These are phyloP conservation scores for Alloscopus bannaensis DNA, from an alignment of 2,888 invertebrate genomes.

Conservation along the genomic window DNA sequence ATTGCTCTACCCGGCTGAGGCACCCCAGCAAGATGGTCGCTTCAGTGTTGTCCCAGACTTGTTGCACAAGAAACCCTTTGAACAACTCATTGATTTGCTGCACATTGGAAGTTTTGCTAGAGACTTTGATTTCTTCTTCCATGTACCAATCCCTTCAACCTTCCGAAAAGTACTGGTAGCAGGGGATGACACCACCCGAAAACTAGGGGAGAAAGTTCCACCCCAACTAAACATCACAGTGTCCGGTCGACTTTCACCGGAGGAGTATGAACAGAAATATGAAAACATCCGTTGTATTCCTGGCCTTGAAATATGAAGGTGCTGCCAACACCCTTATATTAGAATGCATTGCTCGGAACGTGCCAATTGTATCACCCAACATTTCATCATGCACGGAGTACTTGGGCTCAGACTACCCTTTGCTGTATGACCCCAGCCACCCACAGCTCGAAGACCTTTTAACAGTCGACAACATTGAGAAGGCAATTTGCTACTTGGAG, in stretches of 20 bases:
- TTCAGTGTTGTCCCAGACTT: conserved; percentile 25
- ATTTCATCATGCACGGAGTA: conserved; percentile 52
- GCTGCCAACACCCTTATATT: conserved; percentile 63
- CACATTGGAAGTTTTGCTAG: conserved; percentile 62
- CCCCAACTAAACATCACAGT: conserved; percentile 35
- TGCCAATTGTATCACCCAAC: conserved; percentile 52
- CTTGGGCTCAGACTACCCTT: conserved; percentile 55
- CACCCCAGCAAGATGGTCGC: background rate
- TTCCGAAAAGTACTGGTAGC: conserved; percentile 55
- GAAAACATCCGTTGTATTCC: conserved; percentile 41
- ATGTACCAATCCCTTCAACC: conserved; percentile 18
- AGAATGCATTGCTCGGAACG: conserved; percentile 61
- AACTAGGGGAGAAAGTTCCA: conserved; percentile 26
- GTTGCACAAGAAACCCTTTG: background rate
- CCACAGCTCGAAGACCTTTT: conserved; percentile 27
- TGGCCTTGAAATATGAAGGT: conserved; percentile 62
- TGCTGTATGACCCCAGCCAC: conserved; percentile 44
- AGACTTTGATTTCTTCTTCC: conserved; percentile 61
- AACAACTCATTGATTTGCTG: conserved; percentile 24
- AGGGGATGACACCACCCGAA: conserved; percentile 24
- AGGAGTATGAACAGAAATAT: conserved; percentile 61
- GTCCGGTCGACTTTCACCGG: conserved; percentile 15
- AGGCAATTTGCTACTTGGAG: conserved; percentile 54
- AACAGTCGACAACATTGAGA: conserved; percentile 48
- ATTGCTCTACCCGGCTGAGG: conserved; percentile 43